Evolutionary conservation across 2,888 invertebrate genomes (phyloP).

Genomic region (Boloria euphrosyne): DNA sequence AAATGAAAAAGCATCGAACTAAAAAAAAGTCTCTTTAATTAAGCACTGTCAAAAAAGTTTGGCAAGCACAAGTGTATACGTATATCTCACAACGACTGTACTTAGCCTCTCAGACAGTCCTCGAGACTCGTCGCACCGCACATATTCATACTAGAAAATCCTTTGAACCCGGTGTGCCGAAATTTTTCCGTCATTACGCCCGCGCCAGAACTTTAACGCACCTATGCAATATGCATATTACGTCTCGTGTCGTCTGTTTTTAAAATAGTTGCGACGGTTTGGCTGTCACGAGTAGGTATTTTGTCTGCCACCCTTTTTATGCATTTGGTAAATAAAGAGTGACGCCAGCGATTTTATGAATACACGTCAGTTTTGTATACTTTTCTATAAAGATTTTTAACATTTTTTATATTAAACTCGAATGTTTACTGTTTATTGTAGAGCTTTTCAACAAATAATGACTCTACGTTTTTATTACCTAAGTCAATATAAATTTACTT

Average conservation of each 20-base stretch:
- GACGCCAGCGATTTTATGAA: not conserved
- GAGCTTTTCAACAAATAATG: no score
- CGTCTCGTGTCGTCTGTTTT: slow-evolving; percentile 9
- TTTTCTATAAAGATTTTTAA: slow-evolving; percentile 4
- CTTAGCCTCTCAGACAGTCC: slow-evolving; percentile 34
- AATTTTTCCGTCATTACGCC: slow-evolving; percentile 29
- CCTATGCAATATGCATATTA: not conserved
- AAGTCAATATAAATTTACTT: no score
- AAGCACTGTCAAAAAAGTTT: slow-evolving; percentile 12
- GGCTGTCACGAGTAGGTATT: not conserved
- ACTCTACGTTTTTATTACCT: no score
- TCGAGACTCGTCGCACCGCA: slow-evolving; percentile 31
- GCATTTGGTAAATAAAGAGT: slow-evolving; percentile 9
- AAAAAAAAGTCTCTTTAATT: not conserved
- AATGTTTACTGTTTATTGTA: no score
- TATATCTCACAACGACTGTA: slow-evolving; percentile 6
- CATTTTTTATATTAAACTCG: not conserved
- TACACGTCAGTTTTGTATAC: not conserved
- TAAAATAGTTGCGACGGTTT: slow-evolving; percentile 13
- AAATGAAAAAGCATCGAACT: not conserved
- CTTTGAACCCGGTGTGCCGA: slow-evolving; percentile 28
- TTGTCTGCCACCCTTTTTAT: slow-evolving; percentile 17
- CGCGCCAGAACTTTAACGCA: slow-evolving; percentile 6
- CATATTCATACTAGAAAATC: slow-evolving; percentile 22
- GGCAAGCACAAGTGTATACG: not conserved